phyloP scores from a whole-genome alignment of 2,888 invertebrate genomes.

The Tenthredo scrophulariae region DNA sequence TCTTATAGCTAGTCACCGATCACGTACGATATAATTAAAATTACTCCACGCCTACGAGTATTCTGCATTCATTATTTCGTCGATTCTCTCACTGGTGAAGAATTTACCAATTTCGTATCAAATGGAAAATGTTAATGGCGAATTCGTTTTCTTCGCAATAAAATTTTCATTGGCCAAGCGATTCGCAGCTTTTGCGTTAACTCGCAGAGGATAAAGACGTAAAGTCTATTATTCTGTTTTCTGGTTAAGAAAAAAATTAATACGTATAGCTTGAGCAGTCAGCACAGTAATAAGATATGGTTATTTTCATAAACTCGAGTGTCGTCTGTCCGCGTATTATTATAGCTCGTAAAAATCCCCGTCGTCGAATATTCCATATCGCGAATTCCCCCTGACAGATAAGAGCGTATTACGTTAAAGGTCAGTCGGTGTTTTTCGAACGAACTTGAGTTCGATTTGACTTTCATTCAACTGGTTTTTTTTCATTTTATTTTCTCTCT shows the following conservation, averaged over 20 bases:
- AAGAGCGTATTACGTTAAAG: neutral
- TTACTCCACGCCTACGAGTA: neutral
- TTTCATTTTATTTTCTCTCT: neutral
- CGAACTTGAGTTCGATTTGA: neutral
- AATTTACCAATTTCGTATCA: constrained; percentile 22
- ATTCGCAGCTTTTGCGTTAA: neutral
- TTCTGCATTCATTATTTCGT: neutral
- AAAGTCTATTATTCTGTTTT: neutral
- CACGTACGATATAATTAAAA: constrained; percentile 32
- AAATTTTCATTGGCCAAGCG: neutral
- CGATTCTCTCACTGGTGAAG: constrained; percentile 12
- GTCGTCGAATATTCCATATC: neutral
- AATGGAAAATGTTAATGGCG: neutral
- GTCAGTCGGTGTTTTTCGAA: neutral
- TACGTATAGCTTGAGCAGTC: neutral
- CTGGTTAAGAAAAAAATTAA: neutral
- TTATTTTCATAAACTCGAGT: neutral
- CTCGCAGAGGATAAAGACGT: neutral
- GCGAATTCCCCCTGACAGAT: neutral
- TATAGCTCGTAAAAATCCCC: neutral
- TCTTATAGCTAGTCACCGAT: neutral
- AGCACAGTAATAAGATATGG: neutral
- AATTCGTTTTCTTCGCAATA: neutral
- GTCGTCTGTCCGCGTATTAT: neutral
- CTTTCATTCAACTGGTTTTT: neutral